Evolutionary conservation across 2,797 vertebrate species (phyloP), one percentile per base, ranked within the genome.

Genomic region (Myripristis jacobus): DNA sequence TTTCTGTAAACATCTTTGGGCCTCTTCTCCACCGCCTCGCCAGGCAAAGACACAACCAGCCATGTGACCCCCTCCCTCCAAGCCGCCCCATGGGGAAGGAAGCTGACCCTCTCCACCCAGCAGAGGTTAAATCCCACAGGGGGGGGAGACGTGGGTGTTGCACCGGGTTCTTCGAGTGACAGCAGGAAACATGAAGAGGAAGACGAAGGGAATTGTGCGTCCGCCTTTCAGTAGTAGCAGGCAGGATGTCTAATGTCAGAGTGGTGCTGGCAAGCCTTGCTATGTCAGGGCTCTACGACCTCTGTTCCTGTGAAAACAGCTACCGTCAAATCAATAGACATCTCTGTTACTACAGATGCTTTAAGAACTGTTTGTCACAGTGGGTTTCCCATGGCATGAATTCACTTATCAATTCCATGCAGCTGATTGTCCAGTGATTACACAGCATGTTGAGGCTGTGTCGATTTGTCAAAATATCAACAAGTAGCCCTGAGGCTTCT

Each of bases 41-140:
- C 12, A 53, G 48, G 51, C 22, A 48, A 36, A 34, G 66, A 58
- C 54, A 46, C 56, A 75, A 62, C 9, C 71, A 15, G 10, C 46
- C 65, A 0, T 48, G 18, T 5, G 9, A 34, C 64, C 55, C 22
- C 25, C 18, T 50, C 65, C 25, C 4, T 62, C 54, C 22, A 16
- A 57, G 60, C 52, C 56, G 36, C 52, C 68, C 75, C 59, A 18
- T n/a, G 69, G 71, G 85, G 87, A 91, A 92, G 92, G 91, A 94
- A 91, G 79, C 51, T 44, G 58, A 60, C 52, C 65, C 41, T 55
- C 85, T 79, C 82, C 77, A 56, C 87, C 87, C 73, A 13, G 63
- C 19, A 48, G 74, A 82, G 83, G 84, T 86, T 83, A 84, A 60
- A 79, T 63, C 68, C 74, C 47, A 27, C 18, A 51, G 60, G 46